phyloP scores from a whole-genome alignment of 2,797 vertebrate genomes.

The Centropyge bicolor region DNA sequence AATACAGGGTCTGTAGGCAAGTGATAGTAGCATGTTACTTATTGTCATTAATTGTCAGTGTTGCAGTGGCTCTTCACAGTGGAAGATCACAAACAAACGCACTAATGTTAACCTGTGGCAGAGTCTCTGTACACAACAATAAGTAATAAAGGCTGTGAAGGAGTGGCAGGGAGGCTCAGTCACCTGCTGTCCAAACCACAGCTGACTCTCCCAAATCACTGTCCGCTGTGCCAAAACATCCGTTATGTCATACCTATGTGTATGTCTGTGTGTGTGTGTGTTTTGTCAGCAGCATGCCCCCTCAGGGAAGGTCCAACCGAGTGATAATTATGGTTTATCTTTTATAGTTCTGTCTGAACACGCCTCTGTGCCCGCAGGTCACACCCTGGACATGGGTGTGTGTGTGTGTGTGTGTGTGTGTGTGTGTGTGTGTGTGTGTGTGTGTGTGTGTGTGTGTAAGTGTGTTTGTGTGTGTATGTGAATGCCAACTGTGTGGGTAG shows the following conservation, averaged over 20 bases:
- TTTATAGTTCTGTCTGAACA: slow-evolving; percentile 34
- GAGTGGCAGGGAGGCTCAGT: slow-evolving; percentile 10
- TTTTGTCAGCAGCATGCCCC: slow-evolving; percentile 13
- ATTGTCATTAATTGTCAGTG: neutral
- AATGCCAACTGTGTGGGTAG: neutral
- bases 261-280: slow-evolving; percentile 4
- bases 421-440: slow-evolving; percentile 7
- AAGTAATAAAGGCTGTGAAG: neutral
- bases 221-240: slow-evolving; percentile 8
- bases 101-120: neutral
- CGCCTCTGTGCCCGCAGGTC: slow-evolving; percentile 14
- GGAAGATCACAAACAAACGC: neutral
- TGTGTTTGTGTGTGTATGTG: neutral
- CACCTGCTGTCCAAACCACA: slow-evolving; percentile 33
- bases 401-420: slow-evolving; percentile 12
- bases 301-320: neutral
- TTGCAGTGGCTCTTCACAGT: neutral
- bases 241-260: neutral
- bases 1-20: neutral
- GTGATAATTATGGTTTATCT: slow-evolving; percentile 32
- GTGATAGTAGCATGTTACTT: neutral
- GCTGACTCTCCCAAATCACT: neutral
- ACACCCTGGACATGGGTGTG: slow-evolving; percentile 6
- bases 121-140: neutral
- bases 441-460: slow-evolving; percentile 1